A percentile compares a stretch with the other conserved stretches of the same genome.
These are phyloP conservation scores for Epirrhoe alternata DNA, from an alignment of 2,888 invertebrate genomes.

Conservation along the genomic window DNA sequence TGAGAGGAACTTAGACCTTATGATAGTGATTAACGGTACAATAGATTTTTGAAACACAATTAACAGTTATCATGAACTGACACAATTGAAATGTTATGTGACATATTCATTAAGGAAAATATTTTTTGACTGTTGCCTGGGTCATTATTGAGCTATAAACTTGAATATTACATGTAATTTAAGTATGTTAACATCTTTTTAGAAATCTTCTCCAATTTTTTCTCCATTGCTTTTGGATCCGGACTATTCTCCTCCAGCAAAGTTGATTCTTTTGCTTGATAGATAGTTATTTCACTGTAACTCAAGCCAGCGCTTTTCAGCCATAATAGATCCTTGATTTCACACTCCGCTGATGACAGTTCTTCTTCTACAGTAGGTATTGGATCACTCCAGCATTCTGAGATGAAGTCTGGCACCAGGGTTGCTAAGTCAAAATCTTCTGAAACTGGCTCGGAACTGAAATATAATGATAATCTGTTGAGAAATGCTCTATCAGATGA, in stretches of 20 bases:
- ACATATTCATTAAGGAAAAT: no score
- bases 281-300: conserved; percentile 79
- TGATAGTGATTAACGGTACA: no score
- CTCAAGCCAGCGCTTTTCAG: conserved; percentile 78
- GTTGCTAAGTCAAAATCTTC: conserved; percentile 73
- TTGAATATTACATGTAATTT: conserved; percentile 56
- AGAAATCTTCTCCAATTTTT: conserved; percentile 63
- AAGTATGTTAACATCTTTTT: conserved; percentile 63
- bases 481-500: no score
- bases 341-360: conserved; percentile 69
- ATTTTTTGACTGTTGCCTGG: no score
- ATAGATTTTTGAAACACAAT: no score
- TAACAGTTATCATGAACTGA: no score
- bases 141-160: no score
- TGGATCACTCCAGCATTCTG: not conserved
- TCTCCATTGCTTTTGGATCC: conserved; percentile 63
- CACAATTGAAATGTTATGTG: no score
- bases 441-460: conserved; percentile 67
- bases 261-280: conserved; percentile 75
- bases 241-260: conserved; percentile 61
- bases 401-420: conserved; percentile 52
- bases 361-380: conserved; percentile 49
- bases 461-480: not conserved
- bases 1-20: no score
- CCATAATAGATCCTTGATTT: conserved; percentile 70